Evolutionary conservation across 2,797 vertebrate genomes (phyloP).

Genomic region (Brotula barbata): DNA sequence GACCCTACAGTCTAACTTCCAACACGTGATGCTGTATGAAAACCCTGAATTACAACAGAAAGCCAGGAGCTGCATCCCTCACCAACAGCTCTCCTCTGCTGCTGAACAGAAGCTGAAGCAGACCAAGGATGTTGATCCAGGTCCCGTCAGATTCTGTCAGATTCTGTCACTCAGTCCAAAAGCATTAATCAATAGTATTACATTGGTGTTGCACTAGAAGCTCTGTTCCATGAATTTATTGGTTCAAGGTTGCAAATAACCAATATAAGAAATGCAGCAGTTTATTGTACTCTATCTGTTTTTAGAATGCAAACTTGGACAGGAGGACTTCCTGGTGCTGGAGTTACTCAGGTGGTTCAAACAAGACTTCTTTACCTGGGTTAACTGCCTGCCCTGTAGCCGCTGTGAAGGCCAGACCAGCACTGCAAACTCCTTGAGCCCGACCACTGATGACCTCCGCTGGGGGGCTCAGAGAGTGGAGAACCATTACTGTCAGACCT

Average conservation of each 20-base stretch:
- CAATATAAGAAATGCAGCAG: too few species aligned
- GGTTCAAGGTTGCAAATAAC: too few species aligned
- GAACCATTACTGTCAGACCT: conserved; percentile 88
- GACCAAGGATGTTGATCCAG: conserved; percentile 82
- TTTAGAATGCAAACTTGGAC: conserved; percentile 80
- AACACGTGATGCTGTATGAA: conserved; percentile 90
- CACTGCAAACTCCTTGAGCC: conserved; percentile 72
- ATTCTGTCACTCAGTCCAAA: too few species aligned
- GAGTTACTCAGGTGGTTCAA: conserved; percentile 97
- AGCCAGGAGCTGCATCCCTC: conserved; percentile 82
- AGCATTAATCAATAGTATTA: background rate
- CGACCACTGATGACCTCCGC: conserved; percentile 83
- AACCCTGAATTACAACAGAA: conserved; percentile 84
- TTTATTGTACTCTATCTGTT: background rate
- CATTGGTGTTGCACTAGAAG: background rate
- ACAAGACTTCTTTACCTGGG: conserved; percentile 92
- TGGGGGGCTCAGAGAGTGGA: conserved; percentile 90
- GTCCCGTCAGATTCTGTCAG: conserved; percentile 37
- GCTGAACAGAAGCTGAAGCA: conserved; percentile 81
- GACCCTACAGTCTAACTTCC: conserved; percentile 86
- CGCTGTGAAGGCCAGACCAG: conserved; percentile 85
- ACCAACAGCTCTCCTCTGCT: conserved; percentile 77
- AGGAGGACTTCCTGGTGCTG: conserved; percentile 90
- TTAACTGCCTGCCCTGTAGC: conserved; percentile 86
- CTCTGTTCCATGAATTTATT: background rate